phyloP scores from a whole-genome alignment of 1,140 invertebrate species.

The Drosophila pandora region DNA sequence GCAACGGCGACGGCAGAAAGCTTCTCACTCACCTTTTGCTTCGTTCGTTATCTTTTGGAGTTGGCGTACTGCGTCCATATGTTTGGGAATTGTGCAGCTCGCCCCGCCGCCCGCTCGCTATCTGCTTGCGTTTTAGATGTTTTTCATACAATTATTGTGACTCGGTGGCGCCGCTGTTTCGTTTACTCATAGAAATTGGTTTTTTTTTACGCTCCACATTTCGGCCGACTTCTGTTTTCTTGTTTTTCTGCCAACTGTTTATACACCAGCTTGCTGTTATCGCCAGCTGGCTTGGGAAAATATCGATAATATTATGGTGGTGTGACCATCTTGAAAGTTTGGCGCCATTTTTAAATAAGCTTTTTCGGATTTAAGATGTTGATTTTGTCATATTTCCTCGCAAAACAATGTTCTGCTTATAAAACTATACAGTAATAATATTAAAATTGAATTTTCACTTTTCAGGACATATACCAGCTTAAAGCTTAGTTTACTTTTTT shows the following conservation, averaged over 20 bases:
- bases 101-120: background rate
- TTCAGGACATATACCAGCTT: too few species aligned
- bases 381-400: too few species aligned
- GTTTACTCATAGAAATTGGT: constrained; percentile 21
- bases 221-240: constrained; percentile 30
- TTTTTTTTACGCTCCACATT: constrained; percentile 51
- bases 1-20: background rate
- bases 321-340: background rate
- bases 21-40: constrained; percentile 15
- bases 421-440: too few species aligned
- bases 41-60: constrained; percentile 28
- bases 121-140: constrained; percentile 14
- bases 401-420: too few species aligned
- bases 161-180: constrained; percentile 8
- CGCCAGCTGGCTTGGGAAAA: background rate
- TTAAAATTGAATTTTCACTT: too few species aligned
- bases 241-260: constrained; percentile 67
- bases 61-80: constrained; percentile 34
- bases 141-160: background rate
- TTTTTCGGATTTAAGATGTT: background rate
- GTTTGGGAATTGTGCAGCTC: constrained; percentile 17
- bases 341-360: background rate
- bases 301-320: background rate
- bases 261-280: constrained; percentile 56
- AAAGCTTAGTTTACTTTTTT: too few species aligned